Conservation (phyloP, 1,140 invertebrate genomes). For the Dreissena rostriformis region DNA sequence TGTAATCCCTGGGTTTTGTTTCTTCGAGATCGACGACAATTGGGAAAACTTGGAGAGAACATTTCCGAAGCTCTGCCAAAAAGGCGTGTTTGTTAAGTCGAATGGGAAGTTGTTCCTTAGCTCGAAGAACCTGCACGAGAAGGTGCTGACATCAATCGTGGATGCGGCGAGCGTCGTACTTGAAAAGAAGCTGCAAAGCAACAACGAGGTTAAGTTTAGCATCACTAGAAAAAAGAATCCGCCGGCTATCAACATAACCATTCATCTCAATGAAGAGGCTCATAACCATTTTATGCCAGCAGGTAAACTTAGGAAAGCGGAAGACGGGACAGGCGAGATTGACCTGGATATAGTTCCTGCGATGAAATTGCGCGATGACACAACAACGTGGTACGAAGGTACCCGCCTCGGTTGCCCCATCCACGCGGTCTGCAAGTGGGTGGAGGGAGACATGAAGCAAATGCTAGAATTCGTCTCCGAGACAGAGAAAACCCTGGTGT, state of each 20-base stretch:
- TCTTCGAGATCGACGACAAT: not conserved
- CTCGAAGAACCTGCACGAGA: conserved; percentile 15
- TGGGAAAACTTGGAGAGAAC: not conserved
- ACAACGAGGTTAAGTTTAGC: not conserved
- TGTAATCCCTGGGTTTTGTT: conserved; percentile 24
- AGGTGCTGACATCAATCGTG: conserved; percentile 33
- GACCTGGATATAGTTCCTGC: conserved; percentile 44
- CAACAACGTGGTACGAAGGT: not conserved
- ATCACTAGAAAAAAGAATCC: conserved; percentile 40
- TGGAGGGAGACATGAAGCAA: conserved; percentile 7
- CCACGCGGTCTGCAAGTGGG: conserved; percentile 40
- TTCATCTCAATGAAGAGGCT: conserved; percentile 10
- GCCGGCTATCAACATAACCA: conserved; percentile 26
- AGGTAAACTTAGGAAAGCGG: not conserved
- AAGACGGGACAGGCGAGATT: not conserved
- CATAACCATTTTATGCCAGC: not conserved
- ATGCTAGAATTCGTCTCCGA: conserved; percentile 12
- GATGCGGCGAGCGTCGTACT: not conserved
- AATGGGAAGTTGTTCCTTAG: conserved; percentile 7
- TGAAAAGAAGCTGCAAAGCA: not conserved
- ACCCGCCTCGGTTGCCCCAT: not conserved
- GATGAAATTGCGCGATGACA: conserved; percentile 1
- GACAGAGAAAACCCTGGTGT: conserved; percentile 7
- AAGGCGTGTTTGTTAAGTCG: conserved; percentile 12
- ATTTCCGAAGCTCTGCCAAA: conserved; percentile 11